Evolutionary conservation across 2,797 vertebrate genomes (phyloP).

Genomic region (Bradypodion ventrale): DNA sequence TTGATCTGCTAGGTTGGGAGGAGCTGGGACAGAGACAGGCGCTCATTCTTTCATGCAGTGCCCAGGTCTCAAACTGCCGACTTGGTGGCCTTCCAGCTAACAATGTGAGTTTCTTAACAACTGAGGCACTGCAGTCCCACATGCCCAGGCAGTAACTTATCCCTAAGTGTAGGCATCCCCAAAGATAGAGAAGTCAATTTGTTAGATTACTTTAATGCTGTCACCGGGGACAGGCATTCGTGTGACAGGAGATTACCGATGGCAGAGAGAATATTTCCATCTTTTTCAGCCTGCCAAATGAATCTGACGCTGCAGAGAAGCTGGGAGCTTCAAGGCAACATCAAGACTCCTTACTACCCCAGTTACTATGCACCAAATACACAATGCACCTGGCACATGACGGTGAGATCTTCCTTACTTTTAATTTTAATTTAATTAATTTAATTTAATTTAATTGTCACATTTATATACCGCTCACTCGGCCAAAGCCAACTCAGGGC

Average conservation of each 20-base stretch:
- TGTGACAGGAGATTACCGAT: neutral
- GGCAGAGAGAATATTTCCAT: constrained; percentile 19
- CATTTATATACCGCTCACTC: too few relatives aligned
- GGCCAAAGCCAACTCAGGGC: too few relatives aligned
- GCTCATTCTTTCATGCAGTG: too few relatives aligned
- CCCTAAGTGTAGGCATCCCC: neutral
- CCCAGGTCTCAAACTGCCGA: too few relatives aligned
- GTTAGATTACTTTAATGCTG: neutral
- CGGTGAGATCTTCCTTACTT: constrained; percentile 72
- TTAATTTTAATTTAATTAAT: too few relatives aligned
- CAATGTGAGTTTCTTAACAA: too few relatives aligned
- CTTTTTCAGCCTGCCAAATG: constrained; percentile 80
- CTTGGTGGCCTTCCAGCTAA: too few relatives aligned
- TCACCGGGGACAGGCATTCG: neutral
- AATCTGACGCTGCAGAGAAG: constrained; percentile 76
- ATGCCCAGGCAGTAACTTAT: too few relatives aligned
- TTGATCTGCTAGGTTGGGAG: too few relatives aligned
- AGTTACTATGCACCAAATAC: constrained; percentile 92
- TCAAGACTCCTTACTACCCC: constrained; percentile 89
- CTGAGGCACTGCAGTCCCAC: too few relatives aligned
- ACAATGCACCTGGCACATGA: constrained; percentile 90
- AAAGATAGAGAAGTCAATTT: neutral
- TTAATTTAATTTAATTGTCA: too few relatives aligned
- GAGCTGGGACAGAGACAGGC: too few relatives aligned
- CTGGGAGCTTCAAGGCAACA: constrained; percentile 80